phyloP scores from a whole-genome alignment of 2,113 vertebrate species.

The Eonycteris spelaea region DNA sequence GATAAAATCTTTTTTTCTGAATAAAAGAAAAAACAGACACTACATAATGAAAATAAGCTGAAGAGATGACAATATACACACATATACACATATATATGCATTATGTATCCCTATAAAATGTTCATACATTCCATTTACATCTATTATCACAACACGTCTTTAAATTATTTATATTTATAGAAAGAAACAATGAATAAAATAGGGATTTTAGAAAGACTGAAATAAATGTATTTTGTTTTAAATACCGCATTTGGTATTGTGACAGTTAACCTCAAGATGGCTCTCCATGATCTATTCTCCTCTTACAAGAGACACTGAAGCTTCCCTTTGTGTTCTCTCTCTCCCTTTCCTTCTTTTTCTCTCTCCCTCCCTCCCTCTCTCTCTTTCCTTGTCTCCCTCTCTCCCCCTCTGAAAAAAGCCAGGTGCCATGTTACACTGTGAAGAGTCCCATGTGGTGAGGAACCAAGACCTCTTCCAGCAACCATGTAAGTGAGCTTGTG shows the following conservation, averaged over 20 bases:
- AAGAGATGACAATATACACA: not conserved
- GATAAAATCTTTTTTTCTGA: not conserved
- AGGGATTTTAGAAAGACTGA: not conserved
- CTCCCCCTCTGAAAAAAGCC: not conserved
- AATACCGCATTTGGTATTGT: not conserved
- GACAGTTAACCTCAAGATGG: not conserved
- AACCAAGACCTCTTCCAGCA: not conserved
- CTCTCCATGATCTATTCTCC: no score
- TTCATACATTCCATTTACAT: not conserved
- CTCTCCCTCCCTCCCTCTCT: no score
- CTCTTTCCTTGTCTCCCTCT: not conserved
- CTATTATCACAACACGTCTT: not conserved
- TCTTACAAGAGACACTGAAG: not conserved
- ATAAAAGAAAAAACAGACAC: not conserved
- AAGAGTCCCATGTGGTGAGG: not conserved
- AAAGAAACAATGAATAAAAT: not conserved
- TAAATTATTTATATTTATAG: not conserved
- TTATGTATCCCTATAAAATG: not conserved
- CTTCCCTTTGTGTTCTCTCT: not conserved
- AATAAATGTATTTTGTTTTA: not conserved
- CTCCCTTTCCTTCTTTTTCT: not conserved
- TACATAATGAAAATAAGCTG: not conserved
- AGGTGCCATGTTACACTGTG: not conserved
- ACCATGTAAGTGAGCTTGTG: accelerated
- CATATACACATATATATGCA: not conserved